Percentiles rank a stretch among this genome's conserved stretches.
These are phyloP conservation scores for Triplophysa rosa DNA, from an alignment of 2,113 vertebrate genomes.

Conservation along the genomic window DNA sequence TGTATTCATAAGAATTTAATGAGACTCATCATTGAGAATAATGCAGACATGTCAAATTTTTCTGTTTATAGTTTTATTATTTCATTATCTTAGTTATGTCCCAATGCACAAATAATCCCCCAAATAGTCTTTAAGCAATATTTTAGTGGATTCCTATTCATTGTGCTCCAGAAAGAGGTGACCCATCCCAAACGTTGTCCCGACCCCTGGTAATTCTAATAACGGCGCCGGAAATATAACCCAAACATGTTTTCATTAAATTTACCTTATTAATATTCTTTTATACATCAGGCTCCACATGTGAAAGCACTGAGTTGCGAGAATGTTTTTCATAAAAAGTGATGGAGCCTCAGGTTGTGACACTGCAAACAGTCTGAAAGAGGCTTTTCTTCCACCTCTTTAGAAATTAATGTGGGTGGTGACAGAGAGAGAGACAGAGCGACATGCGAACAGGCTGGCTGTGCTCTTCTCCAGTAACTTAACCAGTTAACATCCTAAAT, in stretches of 20 bases:
- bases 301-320: neutral
- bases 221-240: neutral
- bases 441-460: slow-evolving; percentile 21
- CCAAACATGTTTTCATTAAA: neutral
- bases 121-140: too few relatives aligned
- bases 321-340: neutral
- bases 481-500: slow-evolving; percentile 26
- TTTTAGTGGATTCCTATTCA: too few relatives aligned
- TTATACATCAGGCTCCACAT: too few relatives aligned
- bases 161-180: too few relatives aligned
- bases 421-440: neutral
- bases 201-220: too few relatives aligned
- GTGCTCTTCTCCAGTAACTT: slow-evolving; percentile 27
- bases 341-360: slow-evolving; percentile 16
- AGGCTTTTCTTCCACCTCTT: slow-evolving; percentile 34
- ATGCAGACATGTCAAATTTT: too few relatives aligned
- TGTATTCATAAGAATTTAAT: too few relatives aligned
- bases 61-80: too few relatives aligned
- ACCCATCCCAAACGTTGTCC: too few relatives aligned
- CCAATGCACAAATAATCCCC: too few relatives aligned
- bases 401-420: slow-evolving; percentile 39
- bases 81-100: too few relatives aligned
- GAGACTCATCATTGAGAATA: too few relatives aligned
- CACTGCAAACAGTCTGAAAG: slow-evolving; percentile 3
- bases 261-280: neutral